phyloP scores from a whole-genome alignment of 35 echinoderm and acorn worm genomes.

The Apostichopus japonicus region DNA sequence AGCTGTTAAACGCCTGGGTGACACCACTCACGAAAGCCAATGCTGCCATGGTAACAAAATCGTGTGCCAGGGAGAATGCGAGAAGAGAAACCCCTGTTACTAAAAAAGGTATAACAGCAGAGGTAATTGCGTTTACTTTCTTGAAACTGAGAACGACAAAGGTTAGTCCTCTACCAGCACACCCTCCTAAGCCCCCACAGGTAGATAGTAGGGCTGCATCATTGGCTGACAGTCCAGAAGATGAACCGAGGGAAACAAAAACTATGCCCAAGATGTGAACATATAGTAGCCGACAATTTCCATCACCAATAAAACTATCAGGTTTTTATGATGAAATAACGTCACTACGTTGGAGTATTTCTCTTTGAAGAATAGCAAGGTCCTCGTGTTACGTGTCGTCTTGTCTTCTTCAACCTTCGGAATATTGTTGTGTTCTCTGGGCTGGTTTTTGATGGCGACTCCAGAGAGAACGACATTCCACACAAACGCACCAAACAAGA shows the following conservation, averaged over 20 bases:
- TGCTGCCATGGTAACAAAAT: neutral
- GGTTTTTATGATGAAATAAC: neutral
- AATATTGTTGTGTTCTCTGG: neutral
- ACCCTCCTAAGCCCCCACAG: neutral
- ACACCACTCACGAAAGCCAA: neutral
- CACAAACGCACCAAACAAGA: neutral
- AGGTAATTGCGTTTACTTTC: neutral
- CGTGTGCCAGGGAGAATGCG: neutral
- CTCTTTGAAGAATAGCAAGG: neutral
- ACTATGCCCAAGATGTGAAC: neutral
- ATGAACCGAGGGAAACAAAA: neutral
- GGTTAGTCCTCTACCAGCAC: neutral
- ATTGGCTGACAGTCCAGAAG: neutral
- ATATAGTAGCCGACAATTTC: neutral
- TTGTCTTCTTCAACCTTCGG: neutral
- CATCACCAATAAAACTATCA: neutral
- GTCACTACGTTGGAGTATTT: neutral
- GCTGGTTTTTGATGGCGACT: neutral
- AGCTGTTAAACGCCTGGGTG: neutral
- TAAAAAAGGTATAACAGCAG: neutral
- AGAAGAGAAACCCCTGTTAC: neutral
- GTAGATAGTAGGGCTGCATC: neutral
- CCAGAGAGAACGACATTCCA: slow-evolving; percentile 6
- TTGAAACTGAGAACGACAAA: neutral
- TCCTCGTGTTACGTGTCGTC: neutral